phyloP scores from a whole-genome alignment of 2,113 vertebrate species.

The Phalacrocorax brasilianus region DNA sequence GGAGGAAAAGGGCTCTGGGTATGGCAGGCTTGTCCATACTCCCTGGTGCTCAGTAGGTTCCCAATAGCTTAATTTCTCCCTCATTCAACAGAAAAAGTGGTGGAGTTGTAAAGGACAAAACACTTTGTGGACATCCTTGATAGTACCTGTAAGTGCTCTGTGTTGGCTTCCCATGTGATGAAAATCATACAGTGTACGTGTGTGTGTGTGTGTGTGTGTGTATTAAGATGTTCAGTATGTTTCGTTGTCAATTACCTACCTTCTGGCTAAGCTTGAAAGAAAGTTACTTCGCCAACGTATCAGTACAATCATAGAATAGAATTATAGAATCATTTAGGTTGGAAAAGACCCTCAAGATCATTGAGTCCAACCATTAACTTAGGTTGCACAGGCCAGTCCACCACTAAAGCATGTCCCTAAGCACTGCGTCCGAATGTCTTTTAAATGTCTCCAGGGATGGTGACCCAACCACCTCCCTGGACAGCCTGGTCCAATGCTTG shows the following conservation, averaged over 20 bases:
- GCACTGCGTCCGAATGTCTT: neutral
- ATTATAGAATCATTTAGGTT: neutral
- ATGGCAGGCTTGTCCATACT: neutral
- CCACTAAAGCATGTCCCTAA: neutral
- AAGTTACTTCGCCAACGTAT: neutral
- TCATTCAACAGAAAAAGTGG: neutral
- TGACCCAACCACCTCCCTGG: neutral
- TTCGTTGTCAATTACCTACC: neutral
- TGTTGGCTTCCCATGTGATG: neutral
- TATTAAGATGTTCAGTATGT: neutral
- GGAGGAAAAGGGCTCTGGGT: neutral
- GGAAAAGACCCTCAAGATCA: neutral
- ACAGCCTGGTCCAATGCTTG: neutral
- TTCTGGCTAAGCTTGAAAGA: neutral
- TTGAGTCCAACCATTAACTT: neutral
- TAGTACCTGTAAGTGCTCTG: neutral
- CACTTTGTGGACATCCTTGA: neutral
- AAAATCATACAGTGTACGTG: neutral
- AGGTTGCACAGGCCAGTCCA: neutral
- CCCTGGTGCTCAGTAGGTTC: fast-evolving
- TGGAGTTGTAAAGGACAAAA: neutral
- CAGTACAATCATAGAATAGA: neutral
- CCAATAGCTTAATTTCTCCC: neutral
- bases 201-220: neutral
- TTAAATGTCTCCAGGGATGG: neutral